Conservation (phyloP, 2,888 invertebrate species). For the Eustalomyia histrio region DNA sequence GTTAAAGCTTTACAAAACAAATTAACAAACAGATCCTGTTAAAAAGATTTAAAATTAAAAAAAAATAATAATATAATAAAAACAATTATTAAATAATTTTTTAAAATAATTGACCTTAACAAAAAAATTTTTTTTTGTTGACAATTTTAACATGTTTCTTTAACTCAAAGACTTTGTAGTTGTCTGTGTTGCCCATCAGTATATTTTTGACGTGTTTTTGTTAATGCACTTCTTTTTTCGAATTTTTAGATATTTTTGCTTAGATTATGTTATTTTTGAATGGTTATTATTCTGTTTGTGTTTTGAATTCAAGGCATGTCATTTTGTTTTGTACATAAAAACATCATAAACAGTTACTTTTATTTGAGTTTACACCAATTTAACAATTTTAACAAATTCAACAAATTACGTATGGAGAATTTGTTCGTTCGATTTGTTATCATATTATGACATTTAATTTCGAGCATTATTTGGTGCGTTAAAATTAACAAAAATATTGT, state of each 20-base stretch:
- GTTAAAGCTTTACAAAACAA: constrained; percentile 5
- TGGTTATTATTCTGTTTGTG: constrained; percentile 43
- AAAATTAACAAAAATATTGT: not conserved
- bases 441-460: not conserved
- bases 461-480: not conserved
- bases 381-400: constrained; percentile 37
- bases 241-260: not conserved
- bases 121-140: not conserved
- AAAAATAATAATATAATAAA: not conserved
- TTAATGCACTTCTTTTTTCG: not conserved
- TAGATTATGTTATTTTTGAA: not conserved
- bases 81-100: constrained; percentile 8
- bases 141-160: not conserved
- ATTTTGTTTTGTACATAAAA: constrained; percentile 24
- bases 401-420: constrained; percentile 37
- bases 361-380: constrained; percentile 40
- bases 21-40: constrained; percentile 39
- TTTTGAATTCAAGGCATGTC: constrained; percentile 54
- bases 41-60: constrained; percentile 25
- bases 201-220: not conserved
- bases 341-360: constrained; percentile 36
- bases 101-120: constrained; percentile 16
- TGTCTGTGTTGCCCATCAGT: not conserved
- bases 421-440: constrained; percentile 1
- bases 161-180: not conserved